phyloP scores from a whole-genome alignment of 2,888 invertebrate genomes.

The Anodontia alba region DNA sequence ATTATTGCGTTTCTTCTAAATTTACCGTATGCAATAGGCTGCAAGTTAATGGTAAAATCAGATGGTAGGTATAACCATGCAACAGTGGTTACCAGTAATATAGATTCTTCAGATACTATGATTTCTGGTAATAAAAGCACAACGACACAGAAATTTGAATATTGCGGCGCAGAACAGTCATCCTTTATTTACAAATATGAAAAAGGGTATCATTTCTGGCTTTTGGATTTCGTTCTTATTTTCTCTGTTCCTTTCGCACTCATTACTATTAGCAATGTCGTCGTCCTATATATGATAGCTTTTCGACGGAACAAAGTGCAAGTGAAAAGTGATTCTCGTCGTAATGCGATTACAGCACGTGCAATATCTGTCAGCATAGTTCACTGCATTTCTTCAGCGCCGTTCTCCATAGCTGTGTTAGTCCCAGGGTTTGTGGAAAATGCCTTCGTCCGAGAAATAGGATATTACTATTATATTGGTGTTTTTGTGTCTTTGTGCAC shows the following conservation, averaged over 20 bases:
- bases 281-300: not conserved
- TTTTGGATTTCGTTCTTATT: slow-evolving; percentile 5
- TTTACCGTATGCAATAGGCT: not conserved
- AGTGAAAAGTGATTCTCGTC: not conserved
- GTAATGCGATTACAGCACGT: not conserved
- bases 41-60: not conserved
- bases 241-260: not conserved
- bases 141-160: not conserved
- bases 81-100: not conserved
- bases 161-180: not conserved
- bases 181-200: not conserved
- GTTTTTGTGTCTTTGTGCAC: not conserved
- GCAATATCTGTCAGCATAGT: not conserved
- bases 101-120: not conserved
- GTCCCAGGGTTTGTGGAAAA: not conserved
- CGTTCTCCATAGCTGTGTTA: not conserved
- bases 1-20: not conserved
- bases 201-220: not conserved
- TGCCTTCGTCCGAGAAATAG: not conserved
- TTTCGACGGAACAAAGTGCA: not conserved
- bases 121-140: not conserved
- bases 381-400: not conserved
- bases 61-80: not conserved
- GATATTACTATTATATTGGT: not conserved
- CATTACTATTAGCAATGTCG: not conserved